Percentiles rank a stretch among this genome's conserved stretches.
phyloP scores from a whole-genome alignment of 1,140 invertebrate species.

The Cotesia typhae region DNA sequence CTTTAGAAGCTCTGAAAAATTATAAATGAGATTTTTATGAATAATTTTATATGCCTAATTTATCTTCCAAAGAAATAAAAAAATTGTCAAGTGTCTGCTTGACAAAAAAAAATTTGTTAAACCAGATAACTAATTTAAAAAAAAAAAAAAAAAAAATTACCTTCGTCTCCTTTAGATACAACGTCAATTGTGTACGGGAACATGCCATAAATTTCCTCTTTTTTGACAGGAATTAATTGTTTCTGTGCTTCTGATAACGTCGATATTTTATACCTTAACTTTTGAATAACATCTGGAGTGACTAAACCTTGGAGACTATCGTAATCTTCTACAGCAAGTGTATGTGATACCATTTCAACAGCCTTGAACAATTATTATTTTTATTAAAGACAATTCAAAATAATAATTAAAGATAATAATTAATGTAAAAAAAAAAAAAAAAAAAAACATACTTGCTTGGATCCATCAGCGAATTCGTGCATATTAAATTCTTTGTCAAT shows the following conservation, averaged over 20 bases:
- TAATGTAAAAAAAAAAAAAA: neutral
- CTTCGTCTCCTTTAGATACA: constrained; percentile 60
- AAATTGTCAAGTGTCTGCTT: neutral
- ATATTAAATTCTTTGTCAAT: neutral
- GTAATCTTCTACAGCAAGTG: constrained; percentile 44
- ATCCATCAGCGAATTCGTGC: neutral
- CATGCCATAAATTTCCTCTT: constrained; percentile 40
- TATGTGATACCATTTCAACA: constrained; percentile 56
- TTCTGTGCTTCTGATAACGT: constrained; percentile 36
- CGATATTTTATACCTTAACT: constrained; percentile 41
- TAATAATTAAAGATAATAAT: neutral
- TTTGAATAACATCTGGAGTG: constrained; percentile 34
- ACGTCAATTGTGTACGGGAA: constrained; percentile 67
- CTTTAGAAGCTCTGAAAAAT: too few species aligned
- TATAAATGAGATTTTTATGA: too few species aligned
- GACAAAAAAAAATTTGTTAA: neutral
- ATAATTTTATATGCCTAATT: too few species aligned
- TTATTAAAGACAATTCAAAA: neutral
- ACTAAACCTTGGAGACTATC: constrained; percentile 45
- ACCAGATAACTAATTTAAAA: constrained; percentile 2
- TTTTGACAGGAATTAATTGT: constrained; percentile 34
- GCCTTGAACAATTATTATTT: constrained; percentile 52
- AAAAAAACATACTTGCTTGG: constrained; percentile 4
- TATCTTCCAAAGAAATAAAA: neutral
- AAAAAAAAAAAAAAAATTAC: constrained; percentile 18